Evolutionary conservation across 2,113 vertebrate species (phyloP).

Genomic region (Sceloporus undulatus): DNA sequence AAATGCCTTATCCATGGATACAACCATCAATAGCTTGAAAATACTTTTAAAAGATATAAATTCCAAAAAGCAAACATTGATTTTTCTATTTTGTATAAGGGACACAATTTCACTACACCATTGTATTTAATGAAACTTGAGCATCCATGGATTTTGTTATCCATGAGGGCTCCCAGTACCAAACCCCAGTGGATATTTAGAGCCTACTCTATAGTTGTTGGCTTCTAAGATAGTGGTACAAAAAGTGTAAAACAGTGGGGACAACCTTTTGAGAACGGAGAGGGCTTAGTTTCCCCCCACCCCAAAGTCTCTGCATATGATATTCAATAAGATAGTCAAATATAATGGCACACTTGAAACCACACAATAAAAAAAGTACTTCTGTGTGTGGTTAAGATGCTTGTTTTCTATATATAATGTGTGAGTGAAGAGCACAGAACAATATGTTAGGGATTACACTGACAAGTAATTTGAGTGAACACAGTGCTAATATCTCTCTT

Average conservation of each 20-base stretch:
- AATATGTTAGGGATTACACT: conserved; percentile 26
- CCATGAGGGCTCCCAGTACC: too few relatives aligned
- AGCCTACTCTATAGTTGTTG: too few relatives aligned
- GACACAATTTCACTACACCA: too few relatives aligned
- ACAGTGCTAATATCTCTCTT: conserved; percentile 23
- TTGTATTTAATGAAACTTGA: too few relatives aligned
- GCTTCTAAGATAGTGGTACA: not conserved
- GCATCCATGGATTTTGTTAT: too few relatives aligned
- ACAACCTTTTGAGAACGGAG: not conserved
- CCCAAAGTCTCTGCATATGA: not conserved
- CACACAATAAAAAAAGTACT: conserved; percentile 22
- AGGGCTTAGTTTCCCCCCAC: conserved; percentile 3
- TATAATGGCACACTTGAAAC: not conserved
- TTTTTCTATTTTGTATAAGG: too few relatives aligned
- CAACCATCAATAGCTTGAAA: too few relatives aligned
- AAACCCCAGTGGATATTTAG: too few relatives aligned
- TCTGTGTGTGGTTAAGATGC: conserved; percentile 13
- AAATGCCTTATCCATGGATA: too few relatives aligned
- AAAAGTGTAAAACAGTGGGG: not conserved
- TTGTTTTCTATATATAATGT: conserved; percentile 39
- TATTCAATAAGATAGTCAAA: conserved; percentile 37
- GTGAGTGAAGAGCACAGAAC: conserved; percentile 42
- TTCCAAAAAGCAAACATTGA: too few relatives aligned
- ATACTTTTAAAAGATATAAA: too few relatives aligned
- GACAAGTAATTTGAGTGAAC: conserved; percentile 40